Evolutionary conservation across 1,140 invertebrate species (phyloP), one percentile per base, ranked within the genome.

Genomic region (Polyergus mexicanus): DNA sequence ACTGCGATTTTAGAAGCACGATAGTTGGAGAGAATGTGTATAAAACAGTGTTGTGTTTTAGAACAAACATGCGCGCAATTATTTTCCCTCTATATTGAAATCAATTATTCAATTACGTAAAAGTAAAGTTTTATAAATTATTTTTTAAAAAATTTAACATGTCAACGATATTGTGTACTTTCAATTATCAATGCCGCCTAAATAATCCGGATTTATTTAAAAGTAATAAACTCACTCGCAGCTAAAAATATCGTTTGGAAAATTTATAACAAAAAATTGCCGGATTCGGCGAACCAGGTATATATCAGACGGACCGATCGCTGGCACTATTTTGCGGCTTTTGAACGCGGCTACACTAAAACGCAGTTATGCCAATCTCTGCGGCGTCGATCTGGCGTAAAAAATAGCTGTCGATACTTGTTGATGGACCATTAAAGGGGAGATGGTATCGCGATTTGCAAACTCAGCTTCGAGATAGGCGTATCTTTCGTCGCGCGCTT

Each of bases 331-430:
- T 83, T 32, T 58, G 78, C 68, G 54, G 78, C 51, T 74, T 81
- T 83, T 69, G 38, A 44, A 74, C 56, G 78, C 25, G 7, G 7
- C 19, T 60, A 74, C 54, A 35, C 54, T 60, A 32, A 83, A 83
- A 74, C 68, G 54, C 54, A 60, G 78, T 74, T 83, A 74, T 72
- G 54, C 66, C 78, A 44, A 74, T 83, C 68, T 41, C 38, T 6
- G 54, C 7, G 54, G 65, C 66, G n/a, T 8, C 54, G 78, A 81
- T 13, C 78, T 44, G 8, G 28, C 54, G 68, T 83, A 74, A 83
- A 83, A 83, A 83, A 83, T 83, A 72, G 78, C 66, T 60, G 78
- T 83, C 78, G 68, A 83, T 83, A 83, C 38, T 74, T 74, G 68
- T 83, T 74, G 78, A 83, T 35, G 54, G 38, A 11, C 71, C 32